These are phyloP conservation scores for Brachyrhaphis roseni DNA, from an alignment of 2,797 vertebrate species.

Conservation along the genomic window DNA sequence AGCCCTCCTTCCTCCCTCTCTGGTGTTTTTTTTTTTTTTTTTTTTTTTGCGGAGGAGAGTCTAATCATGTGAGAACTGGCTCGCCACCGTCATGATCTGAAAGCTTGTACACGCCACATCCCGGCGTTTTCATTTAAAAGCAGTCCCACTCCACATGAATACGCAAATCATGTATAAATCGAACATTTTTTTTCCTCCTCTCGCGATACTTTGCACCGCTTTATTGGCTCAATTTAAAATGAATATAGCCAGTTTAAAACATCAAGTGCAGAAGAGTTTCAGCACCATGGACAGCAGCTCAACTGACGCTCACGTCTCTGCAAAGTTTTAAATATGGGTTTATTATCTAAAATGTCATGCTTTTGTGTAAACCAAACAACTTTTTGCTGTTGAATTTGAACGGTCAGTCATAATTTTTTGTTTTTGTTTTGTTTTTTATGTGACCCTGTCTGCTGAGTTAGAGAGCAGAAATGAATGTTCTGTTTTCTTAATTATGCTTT, in stretches of 20 bases:
- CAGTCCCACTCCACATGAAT: conserved; percentile 2
- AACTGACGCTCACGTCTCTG: background rate
- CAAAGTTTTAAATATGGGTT: background rate
- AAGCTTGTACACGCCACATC: conserved; percentile 1
- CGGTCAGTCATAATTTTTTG: background rate
- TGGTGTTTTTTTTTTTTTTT: background rate
- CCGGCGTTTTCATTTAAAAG: conserved; percentile 2
- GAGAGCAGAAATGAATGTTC: background rate
- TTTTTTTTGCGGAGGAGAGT: conserved; percentile 53
- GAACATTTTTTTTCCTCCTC: background rate
- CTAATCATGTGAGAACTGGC: conserved; percentile 71
- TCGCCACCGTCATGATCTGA: conserved; percentile 44
- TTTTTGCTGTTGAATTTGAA: background rate
- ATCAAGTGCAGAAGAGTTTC: conserved; percentile 24
- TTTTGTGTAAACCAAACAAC: background rate
- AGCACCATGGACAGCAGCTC: conserved; percentile 71
- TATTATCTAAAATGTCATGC: background rate
- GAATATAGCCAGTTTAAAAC: background rate
- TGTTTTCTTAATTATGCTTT: background rate
- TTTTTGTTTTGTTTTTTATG: background rate
- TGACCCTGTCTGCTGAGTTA: background rate
- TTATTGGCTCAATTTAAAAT: background rate
- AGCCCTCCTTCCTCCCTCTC: conserved; percentile 45
- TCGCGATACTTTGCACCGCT: conserved; percentile 12
- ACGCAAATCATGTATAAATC: background rate